Conservation (phyloP, 2,888 invertebrate species). For the Synergus gifuensis region DNA sequence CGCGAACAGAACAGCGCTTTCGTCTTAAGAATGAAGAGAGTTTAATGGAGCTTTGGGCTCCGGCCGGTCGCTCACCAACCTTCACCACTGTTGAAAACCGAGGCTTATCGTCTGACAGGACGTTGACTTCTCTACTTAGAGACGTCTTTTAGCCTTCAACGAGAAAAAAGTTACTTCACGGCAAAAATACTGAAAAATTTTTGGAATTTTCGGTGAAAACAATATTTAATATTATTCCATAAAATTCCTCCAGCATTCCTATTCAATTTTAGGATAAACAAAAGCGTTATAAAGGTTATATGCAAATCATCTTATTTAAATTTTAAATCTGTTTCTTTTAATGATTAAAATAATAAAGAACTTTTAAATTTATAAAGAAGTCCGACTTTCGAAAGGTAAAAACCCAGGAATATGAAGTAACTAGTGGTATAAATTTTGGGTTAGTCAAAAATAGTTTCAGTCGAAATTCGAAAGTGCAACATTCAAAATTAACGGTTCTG, state of each 20-base stretch:
- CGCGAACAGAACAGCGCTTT: slow-evolving; percentile 49
- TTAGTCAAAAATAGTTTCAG: not conserved
- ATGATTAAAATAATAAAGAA: too few relatives aligned
- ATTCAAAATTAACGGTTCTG: slow-evolving; percentile 27
- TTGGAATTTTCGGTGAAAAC: not conserved
- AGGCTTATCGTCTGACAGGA: slow-evolving; percentile 35
- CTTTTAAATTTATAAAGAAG: not conserved
- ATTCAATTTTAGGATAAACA: too few relatives aligned
- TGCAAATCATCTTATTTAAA: too few relatives aligned
- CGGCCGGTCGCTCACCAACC: slow-evolving; percentile 28
- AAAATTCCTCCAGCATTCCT: too few relatives aligned
- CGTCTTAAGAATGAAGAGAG: slow-evolving; percentile 44
- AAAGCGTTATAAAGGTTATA: too few relatives aligned
- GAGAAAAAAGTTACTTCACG: not conserved
- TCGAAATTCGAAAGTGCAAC: slow-evolving; percentile 34
- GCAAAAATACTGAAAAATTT: not conserved
- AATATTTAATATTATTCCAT: too few relatives aligned
- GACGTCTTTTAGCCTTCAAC: not conserved
- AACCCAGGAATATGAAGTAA: not conserved
- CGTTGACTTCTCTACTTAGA: slow-evolving; percentile 27
- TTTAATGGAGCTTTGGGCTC: slow-evolving; percentile 44
- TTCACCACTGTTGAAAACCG: slow-evolving; percentile 19
- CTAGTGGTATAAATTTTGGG: not conserved
- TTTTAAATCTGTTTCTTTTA: too few relatives aligned
- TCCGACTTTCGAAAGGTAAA: not conserved